These are phyloP conservation scores for Pluvialis apricaria DNA, from an alignment of 2,113 vertebrate species.

Conservation along the genomic window DNA sequence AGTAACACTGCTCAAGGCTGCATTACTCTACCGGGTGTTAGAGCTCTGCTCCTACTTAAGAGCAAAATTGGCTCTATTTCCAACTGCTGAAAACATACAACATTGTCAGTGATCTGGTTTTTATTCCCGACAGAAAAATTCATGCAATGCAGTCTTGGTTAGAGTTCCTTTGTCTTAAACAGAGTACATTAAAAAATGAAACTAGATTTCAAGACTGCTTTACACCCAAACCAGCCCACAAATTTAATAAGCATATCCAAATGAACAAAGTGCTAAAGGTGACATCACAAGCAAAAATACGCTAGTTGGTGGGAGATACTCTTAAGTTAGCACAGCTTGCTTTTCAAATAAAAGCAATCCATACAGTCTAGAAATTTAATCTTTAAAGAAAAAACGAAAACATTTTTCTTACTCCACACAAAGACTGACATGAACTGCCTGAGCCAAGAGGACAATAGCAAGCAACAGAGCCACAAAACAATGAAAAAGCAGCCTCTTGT, in stretches of 20 bases:
- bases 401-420: slow-evolving; percentile 56
- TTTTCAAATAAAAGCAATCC: neutral
- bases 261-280: neutral
- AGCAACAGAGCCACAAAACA: slow-evolving; percentile 13
- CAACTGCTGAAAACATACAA: neutral
- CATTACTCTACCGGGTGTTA: neutral
- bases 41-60: neutral
- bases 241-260: neutral
- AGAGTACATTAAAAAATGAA: neutral
- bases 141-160: neutral
- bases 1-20: neutral
- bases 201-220: neutral
- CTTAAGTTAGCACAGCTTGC: neutral
- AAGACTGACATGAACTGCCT: slow-evolving; percentile 36
- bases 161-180: neutral
- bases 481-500: slow-evolving; percentile 30
- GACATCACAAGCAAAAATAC: neutral
- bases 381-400: neutral
- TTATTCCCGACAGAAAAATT: neutral
- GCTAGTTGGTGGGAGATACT: neutral
- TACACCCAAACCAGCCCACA: neutral
- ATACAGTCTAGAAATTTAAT: neutral
- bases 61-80: neutral
- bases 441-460: slow-evolving; percentile 26
- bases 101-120: neutral